Evolutionary conservation across 2,113 vertebrate species (phyloP).

Genomic region (Pollachius pollachius): DNA sequence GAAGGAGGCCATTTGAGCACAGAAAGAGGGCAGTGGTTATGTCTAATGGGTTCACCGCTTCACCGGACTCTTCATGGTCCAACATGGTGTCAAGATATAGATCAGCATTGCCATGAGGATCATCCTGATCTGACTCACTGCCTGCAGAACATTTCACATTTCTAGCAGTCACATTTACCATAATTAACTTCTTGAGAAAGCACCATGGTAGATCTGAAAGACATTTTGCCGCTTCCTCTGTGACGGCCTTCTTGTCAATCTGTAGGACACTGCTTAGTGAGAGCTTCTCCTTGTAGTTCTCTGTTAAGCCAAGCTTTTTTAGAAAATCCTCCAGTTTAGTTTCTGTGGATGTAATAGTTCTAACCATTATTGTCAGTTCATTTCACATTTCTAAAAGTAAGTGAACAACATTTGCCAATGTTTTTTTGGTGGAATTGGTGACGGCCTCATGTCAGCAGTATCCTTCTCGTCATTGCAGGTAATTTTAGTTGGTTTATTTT

Average conservation of each 20-base stretch:
- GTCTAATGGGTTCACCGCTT: conserved; percentile 68
- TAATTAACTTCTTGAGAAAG: conserved; percentile 66
- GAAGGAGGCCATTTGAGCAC: conserved; percentile 73
- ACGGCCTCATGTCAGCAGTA: too few relatives aligned
- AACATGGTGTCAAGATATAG: conserved; percentile 3
- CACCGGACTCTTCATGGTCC: neutral
- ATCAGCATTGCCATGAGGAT: neutral
- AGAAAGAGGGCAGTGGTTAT: conserved; percentile 72
- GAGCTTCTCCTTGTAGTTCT: conserved; percentile 41
- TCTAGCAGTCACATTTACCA: conserved; percentile 62
- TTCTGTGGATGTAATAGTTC: conserved; percentile 28
- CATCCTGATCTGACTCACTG: conserved; percentile 7
- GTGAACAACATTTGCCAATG: neutral
- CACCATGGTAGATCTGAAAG: conserved; percentile 49
- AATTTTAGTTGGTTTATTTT: too few relatives aligned
- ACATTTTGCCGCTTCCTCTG: conserved; percentile 36
- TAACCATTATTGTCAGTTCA: neutral
- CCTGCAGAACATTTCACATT: conserved; percentile 20
- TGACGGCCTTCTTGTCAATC: conserved; percentile 40
- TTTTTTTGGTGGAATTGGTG: too few relatives aligned
- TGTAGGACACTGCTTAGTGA: conserved; percentile 46
- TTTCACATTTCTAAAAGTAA: neutral
- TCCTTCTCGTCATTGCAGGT: too few relatives aligned
- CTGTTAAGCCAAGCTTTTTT: neutral
- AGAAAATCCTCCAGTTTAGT: conserved; percentile 32